Conservation (phyloP, 2,888 invertebrate species). For the Pediacus dermestoides region DNA sequence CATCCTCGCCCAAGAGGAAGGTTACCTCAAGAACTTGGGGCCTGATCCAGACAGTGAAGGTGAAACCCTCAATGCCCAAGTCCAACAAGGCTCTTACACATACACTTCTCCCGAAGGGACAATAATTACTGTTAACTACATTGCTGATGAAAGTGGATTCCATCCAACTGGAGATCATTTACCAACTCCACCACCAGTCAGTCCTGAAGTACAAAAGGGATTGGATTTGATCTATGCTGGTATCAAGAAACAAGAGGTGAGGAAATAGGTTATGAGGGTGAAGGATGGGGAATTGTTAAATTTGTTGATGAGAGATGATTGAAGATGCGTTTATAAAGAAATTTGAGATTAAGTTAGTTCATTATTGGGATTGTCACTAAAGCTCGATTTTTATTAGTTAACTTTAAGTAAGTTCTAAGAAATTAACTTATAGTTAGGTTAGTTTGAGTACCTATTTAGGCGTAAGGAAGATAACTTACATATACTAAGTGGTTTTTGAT, state of each 20-base stretch:
- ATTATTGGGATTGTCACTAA: no score
- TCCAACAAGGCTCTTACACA: slow-evolving; percentile 74
- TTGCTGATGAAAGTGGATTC: slow-evolving; percentile 80
- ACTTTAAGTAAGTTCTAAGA: no score
- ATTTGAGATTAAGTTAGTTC: slow-evolving; percentile 7
- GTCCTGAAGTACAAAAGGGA: slow-evolving; percentile 81
- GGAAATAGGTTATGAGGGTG: slow-evolving; percentile 5
- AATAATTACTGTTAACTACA: slow-evolving; percentile 70
- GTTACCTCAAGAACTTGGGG: slow-evolving; percentile 63
- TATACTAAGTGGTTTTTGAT: no score
- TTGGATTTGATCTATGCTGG: slow-evolving; percentile 83
- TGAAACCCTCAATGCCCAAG: slow-evolving; percentile 65
- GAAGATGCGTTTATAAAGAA: slow-evolving; percentile 4
- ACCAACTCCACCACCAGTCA: slow-evolving; percentile 79
- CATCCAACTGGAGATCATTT: slow-evolving; percentile 77
- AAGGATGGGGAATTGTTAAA: background rate
- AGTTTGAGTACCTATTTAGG: no score
- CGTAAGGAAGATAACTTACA: no score
- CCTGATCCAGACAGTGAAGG: slow-evolving; percentile 52
- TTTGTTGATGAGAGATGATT: background rate
- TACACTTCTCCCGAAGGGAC: slow-evolving; percentile 79
- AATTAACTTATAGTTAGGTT: no score
- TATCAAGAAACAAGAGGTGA: slow-evolving; percentile 64
- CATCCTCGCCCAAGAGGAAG: slow-evolving; percentile 74
- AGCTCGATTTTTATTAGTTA: no score